A percentile compares a stretch with the other conserved stretches of the same genome.
Conservation (phyloP, 2,113 vertebrate genomes). For the Clarias macrocephalus region DNA sequence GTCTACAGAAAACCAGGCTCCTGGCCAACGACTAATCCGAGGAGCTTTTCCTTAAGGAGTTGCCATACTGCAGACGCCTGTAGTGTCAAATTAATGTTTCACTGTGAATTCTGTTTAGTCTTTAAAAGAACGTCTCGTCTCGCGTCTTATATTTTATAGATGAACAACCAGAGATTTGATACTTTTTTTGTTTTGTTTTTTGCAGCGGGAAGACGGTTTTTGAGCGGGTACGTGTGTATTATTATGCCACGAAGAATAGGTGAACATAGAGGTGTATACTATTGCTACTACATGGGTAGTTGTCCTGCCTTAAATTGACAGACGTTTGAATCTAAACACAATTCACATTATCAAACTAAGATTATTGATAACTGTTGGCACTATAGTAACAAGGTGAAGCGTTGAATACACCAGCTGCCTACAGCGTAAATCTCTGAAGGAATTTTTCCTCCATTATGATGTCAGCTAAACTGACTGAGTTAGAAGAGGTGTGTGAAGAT, state of each 20-base stretch:
- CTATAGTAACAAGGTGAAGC: not conserved
- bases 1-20: not conserved
- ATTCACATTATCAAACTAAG: not conserved
- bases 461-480: not conserved
- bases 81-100: conserved; percentile 32
- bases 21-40: not conserved
- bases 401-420: not conserved
- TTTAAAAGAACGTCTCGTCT: not conserved
- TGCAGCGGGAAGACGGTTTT: conserved; percentile 9
- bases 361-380: not conserved
- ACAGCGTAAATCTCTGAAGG: not conserved
- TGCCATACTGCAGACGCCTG: conserved; percentile 36
- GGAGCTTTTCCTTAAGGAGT: conserved; percentile 10
- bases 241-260: not conserved
- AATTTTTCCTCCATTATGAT: not conserved
- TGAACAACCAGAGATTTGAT: conserved; percentile 18
- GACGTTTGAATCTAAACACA: not conserved
- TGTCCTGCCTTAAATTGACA: not conserved
- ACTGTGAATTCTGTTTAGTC: conserved; percentile 42
- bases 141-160: not conserved
- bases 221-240: not conserved
- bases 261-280: not conserved
- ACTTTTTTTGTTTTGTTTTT: not conserved
- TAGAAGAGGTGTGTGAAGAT: not conserved
- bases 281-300: not conserved